Percentiles rank a stretch among this genome's conserved stretches.
These are phyloP conservation scores for Rhabdophis nuchalis DNA, from an alignment of 2,797 vertebrate species.

Conservation along the genomic window DNA sequence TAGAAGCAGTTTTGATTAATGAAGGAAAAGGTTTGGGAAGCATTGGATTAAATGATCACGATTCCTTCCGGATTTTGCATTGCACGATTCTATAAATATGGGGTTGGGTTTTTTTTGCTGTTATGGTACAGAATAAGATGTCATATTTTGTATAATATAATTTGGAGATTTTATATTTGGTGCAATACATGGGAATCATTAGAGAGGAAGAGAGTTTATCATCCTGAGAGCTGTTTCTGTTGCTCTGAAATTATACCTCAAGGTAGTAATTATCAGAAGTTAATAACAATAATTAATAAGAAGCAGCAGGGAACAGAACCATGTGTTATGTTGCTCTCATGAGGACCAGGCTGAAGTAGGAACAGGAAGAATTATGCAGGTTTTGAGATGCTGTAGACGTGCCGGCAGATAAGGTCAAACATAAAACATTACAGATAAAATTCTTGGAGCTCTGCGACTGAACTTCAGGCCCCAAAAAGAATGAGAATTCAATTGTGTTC, in stretches of 20 bases:
- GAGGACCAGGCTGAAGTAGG: conserved; percentile 45
- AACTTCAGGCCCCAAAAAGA: conserved; percentile 4
- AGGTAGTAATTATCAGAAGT: conserved; percentile 52
- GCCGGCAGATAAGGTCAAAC: conserved; percentile 33
- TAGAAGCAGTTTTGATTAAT: background rate
- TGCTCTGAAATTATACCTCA: conserved; percentile 45
- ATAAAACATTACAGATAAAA: background rate
- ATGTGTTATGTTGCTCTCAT: conserved; percentile 55
- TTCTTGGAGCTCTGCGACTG: background rate
- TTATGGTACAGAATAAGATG: background rate
- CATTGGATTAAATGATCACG: background rate
- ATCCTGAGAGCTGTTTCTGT: conserved; percentile 3
- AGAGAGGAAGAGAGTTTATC: background rate
- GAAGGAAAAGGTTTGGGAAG: background rate
- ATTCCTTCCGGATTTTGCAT: background rate
- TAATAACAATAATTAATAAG: background rate
- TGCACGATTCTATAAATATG: background rate
- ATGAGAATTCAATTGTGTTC: background rate
- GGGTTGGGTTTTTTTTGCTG: background rate
- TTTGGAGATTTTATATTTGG: background rate
- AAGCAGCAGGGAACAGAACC: conserved; percentile 38
- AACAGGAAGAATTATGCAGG: conserved; percentile 47
- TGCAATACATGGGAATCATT: background rate
- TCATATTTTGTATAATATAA: conserved; percentile 1
- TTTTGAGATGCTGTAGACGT: conserved; percentile 40